phyloP scores from a whole-genome alignment of 2,113 vertebrate genomes.

The Xenopus tropicalis region UCB_Xtro_10.0 CM004443.2:64982501-64983000 shows the following conservation, averaged over 20 bases:
- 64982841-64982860: too few relatives aligned
- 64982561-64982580: slow-evolving; percentile 21
- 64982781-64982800: background rate
- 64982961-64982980: too few relatives aligned
- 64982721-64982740: slow-evolving; percentile 10
- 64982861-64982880: too few relatives aligned
- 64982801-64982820: background rate
- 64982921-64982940: too few relatives aligned
- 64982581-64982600: slow-evolving; percentile 34
- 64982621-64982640: slow-evolving; percentile 17
- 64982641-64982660: slow-evolving; percentile 18
- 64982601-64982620: slow-evolving; percentile 30
- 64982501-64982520: too few relatives aligned
- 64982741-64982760: slow-evolving; percentile 18
- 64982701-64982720: slow-evolving; percentile 3
- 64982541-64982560: slow-evolving; percentile 17
- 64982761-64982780: slow-evolving; percentile 7
- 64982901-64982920: too few relatives aligned
- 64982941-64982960: too few relatives aligned
- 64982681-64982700: slow-evolving; percentile 7
- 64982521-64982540: slow-evolving; percentile 2
- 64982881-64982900: too few relatives aligned
- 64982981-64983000: too few relatives aligned
- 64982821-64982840: background rate
- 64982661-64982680: slow-evolving; percentile 24